Evolutionary conservation across 2,113 vertebrate genomes (phyloP), one percentile per base, ranked within the genome.

Genomic region (Echinops telfairi): DNA sequence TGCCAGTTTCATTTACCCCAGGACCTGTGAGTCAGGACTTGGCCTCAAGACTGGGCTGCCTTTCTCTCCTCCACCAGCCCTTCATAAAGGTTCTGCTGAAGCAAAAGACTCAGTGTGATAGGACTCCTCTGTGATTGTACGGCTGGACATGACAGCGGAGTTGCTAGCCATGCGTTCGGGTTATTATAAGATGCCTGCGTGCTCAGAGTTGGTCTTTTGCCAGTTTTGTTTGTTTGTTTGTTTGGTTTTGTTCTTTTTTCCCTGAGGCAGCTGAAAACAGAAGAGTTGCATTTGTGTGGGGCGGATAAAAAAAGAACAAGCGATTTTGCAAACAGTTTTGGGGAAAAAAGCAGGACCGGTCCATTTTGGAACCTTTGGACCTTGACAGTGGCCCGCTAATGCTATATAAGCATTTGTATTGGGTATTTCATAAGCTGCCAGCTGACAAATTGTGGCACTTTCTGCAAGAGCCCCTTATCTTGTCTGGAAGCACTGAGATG

Each of bases 401-500:
- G 96, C 97, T 97, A 95, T 97, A 97, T 98, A 98, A 98, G 98
- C 97, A 97, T 97, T 98, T 97, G 97, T 94, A 85, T 97, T 62
- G 91, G 81, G 90, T 97, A 97, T 97, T 97, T 98, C 95, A 97
- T 97, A 97, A 97, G 96, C 96, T 95, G 95, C 97, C 97, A 97
- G 97, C 96, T 97, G 97, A 98, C 97, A 97, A 98, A 98, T 97
- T 96, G 96, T 9, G 8, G 87, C 98, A 98, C 95, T 98, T 98
- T 96, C 85, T 73, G 84, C 96, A 75, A 96, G 90, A 86, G 95
- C 95, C 95, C 96, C 97, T 98, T 98, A 98, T 98, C 98, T 98
- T 94, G 95, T 40, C 85, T 95, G 96, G 97, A 98, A 98, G 96
- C 98, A 98, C 98, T 98, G 98, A 98, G 97, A 98, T 98, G 97